Evolutionary conservation across 2,797 vertebrate species (phyloP), one percentile per base, ranked within the genome.

Genomic region (Coregonus ussuriensis): DNA sequence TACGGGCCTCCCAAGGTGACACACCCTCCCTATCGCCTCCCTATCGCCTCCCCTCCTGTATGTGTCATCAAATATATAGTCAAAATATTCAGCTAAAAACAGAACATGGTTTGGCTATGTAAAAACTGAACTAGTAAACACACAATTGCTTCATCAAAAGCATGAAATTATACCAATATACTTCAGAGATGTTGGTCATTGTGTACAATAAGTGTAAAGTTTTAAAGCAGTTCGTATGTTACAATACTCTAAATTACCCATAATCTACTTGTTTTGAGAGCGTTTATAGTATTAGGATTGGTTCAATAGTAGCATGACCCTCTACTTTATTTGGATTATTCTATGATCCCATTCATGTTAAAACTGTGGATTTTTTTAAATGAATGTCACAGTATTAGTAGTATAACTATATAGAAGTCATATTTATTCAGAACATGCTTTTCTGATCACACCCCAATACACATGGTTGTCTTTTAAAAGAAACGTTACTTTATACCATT

Each of bases 301-400:
- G n/a, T 76, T 72, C 63, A 80, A 70, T 76, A 25, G 25, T 25
- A 25, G 25, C 25, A 25, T 25, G 25, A 25, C 25, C 25, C 25
- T 25, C 25, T 25, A 33, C 31, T 33, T 33, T 2, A 16, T n/a
- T 59, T 77, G 75, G 81, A 88, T 88, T 83, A 89, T 82, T 84
- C 56, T 25, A 37, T 84, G 74, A 88, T 86, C 85, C 76, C 74
- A 84, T 88, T 88, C 88, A 82, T 87, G 47, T 67, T 54, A 47
- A 62, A 80, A 81, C 79, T 69, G 16, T 33, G 13, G 41, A 47
- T 75, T 14, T 74, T 33, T 29, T 6, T 33, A 0, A 33, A 33
- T 18, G 69, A 7, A 4, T n/a, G 9, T 53, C 25, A 51, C 9
- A 16, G 2, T 68, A 9, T 11, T 16, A 68, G 41, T 47, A 47